Evolutionary conservation across 2,797 vertebrate species (phyloP), one percentile per base, ranked within the genome.

Genomic region (Lophius americanus): DNA sequence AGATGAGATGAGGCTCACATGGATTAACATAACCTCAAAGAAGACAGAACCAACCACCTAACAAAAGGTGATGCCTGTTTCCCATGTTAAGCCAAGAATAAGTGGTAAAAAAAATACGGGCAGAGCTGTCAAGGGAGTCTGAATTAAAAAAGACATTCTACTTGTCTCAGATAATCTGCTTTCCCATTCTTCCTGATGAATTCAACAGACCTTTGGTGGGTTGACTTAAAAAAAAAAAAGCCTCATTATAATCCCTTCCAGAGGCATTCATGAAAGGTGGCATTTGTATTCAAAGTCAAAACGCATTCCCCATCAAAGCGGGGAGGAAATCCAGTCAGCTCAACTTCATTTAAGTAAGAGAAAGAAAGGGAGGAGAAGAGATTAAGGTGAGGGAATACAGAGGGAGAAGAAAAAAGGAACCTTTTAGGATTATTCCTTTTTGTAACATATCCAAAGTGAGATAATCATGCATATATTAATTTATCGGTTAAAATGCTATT

Each of bases 201-300:
- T 88, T 76, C 76, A 38, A 58, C 68, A 81, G 44, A 85, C 75
- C 73, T 84, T 78, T 78, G 63, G 60, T 60, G 58, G 68, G 55
- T 58, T 80, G 67, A 81, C 83, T 81, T 58, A 38, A 37, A 76
- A 56, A 60, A 60, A 37, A 39, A 64, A 75, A 76, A 42, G 57
- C 66, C 36, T 79, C 67, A 76, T 81, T 78, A 70, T 85, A 83
- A 89, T 90, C 76, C 70, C 67, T 58, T 58, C 59, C 73, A 55
- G 59, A 78, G 49, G 54, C 37, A 54, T 75, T 79, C 54, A 73
- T 83, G 53, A 87, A 79, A 79, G 77, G 64, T 83, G 74, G 81
- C 75, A 80, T 89, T 86, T 87, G 85, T 86, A 89, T 88, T 90
- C 81, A 82, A 63, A 85, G 86, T 89, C 85, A 82, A 84, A 89